Percentiles rank a stretch among this genome's conserved stretches.
Evolutionary conservation across 2,113 vertebrate species (phyloP).

Genomic region (Osmerus eperlanus): DNA sequence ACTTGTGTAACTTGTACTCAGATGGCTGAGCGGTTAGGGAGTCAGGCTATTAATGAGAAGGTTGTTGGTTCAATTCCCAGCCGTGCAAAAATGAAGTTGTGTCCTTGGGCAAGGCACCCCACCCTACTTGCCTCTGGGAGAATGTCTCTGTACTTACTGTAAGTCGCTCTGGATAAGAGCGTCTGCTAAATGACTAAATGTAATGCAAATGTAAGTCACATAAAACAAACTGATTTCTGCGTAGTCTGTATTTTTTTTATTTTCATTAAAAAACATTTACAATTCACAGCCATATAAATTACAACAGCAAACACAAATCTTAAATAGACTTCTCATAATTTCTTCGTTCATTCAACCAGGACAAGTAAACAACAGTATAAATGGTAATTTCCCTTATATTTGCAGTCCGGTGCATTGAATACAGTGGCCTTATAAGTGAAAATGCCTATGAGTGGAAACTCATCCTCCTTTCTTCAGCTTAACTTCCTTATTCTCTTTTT

Average conservation of each 20-base stretch:
- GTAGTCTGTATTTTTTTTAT: conserved; percentile 48
- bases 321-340: conserved; percentile 55
- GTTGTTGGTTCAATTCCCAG: too few species aligned
- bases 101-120: too few species aligned
- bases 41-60: too few species aligned
- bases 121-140: too few species aligned
- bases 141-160: too few species aligned
- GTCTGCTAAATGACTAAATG: too few species aligned
- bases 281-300: conserved; percentile 74
- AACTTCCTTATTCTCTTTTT: too few species aligned
- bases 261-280: conserved; percentile 59
- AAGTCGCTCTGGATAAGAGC: too few species aligned
- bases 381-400: conserved; percentile 30
- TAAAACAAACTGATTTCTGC: background rate
- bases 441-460: background rate
- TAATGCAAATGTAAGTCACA: too few species aligned
- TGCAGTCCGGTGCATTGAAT: conserved; percentile 25
- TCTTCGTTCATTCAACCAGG: conserved; percentile 22
- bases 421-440: conserved; percentile 7
- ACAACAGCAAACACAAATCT: conserved; percentile 72
- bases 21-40: too few species aligned
- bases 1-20: too few species aligned
- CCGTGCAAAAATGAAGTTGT: too few species aligned
- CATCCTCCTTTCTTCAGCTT: background rate
- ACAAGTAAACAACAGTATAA: conserved; percentile 40